Evolutionary conservation across 1,140 invertebrate species (phyloP), one percentile per base, ranked within the genome.

Genomic region (Calliphora vicina): DNA sequence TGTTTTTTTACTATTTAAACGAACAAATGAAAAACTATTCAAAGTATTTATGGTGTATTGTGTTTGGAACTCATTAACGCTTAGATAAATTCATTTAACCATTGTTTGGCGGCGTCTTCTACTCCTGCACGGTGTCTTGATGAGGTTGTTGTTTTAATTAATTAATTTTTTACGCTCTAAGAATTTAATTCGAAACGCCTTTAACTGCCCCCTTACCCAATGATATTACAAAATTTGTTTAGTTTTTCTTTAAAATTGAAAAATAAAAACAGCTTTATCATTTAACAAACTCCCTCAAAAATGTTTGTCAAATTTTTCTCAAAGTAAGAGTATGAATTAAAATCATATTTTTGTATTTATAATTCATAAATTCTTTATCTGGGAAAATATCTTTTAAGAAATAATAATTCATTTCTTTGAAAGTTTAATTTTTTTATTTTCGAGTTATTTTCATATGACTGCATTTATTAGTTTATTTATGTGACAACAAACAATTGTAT

Each of bases 131-230:
- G 17, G 20, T 78, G 74, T 25, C n/a, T 43, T 78, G 74, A 78
- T 78, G 74, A 78, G 74, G 35, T 78, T 78, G 74, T 78, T 78
- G 74, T 78, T 78, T 78, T 43, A 78, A 78, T 78, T 78, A 78
- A 78, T 78, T 78, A 78, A 78, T 78, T 78, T 78, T 78, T 78
- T 78, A 78, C 74, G 74, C 74, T 78, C 42, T 23, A 10, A 78
- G 74, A 78, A 78, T 78, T 45, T 78, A 78, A 78, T 78, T 78
- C 13, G 74, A 78, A 78, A 78, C 74, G 35, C 74, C 25, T 78
- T 9, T 17, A 78, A 67, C 61, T 25, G 17, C 57, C 61, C 20
- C n/a, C 20, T 67, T 67, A 23, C 20, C n/a, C 20, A 67, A 23
- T 67, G 61, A 67, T 23, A 23, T 67, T 23, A 23, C 61, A 67